Percentiles rank a stretch among this genome's conserved stretches.
Conservation (phyloP, 2,888 invertebrate species). For the Corythucha ciliata region DNA sequence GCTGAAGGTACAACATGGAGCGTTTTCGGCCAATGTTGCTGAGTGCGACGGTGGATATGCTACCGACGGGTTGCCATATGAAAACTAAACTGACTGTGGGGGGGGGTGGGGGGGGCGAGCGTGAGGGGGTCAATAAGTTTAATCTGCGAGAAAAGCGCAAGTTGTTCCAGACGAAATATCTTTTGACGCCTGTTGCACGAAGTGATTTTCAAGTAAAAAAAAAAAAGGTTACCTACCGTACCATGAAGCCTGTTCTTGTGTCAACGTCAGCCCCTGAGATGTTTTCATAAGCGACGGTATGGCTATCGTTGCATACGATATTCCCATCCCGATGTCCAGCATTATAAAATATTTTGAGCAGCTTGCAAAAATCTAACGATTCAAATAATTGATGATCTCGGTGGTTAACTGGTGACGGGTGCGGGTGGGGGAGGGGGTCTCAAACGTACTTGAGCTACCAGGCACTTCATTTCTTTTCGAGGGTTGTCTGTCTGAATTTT, state of each 20-base stretch:
- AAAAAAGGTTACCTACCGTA: constrained; percentile 17
- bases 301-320: constrained; percentile 25
- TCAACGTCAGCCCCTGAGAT: constrained; percentile 14
- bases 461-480: no score
- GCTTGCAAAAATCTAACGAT: constrained; percentile 24
- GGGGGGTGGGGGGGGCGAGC: background rate
- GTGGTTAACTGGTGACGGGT: no score
- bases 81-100: constrained; percentile 29
- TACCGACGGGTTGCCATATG: constrained; percentile 28
- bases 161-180: no score
- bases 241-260: constrained; percentile 25
- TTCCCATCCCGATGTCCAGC: constrained; percentile 28
- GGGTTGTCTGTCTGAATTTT: no score
- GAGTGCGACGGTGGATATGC: constrained; percentile 23
- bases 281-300: constrained; percentile 25
- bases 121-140: background rate
- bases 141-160: no score
- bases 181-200: no score
- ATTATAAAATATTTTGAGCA: constrained; percentile 27
- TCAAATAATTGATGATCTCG: no score
- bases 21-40: constrained; percentile 25
- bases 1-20: constrained; percentile 27
- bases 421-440: no score
- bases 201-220: no score
- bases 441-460: no score